Base-by-base conservation (phyloP, 2,888 invertebrate species). In the Ennomos quercinarius region DNA sequence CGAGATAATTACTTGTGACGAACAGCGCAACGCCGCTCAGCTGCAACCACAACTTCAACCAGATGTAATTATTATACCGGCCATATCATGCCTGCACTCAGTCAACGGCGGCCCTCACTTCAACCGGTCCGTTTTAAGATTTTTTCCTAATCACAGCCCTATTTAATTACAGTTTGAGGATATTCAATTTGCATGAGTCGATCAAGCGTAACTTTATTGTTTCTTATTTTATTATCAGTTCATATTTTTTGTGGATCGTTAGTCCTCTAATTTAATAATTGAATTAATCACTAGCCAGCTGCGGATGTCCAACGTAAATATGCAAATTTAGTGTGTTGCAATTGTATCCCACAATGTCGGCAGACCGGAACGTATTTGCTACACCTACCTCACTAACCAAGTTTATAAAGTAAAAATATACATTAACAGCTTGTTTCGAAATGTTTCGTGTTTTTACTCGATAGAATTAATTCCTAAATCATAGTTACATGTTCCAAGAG, bases 1-100 rank as follows among this genome's bases (percentile, higher is more conserved):
- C 68, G 82, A 78, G 83, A 87, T 91, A 89, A 91, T 90, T 89
- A 87, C 82, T 78, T 86, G 78, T 84, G 87, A 87, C 84, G 86
- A 81, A 78, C 77, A 75, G 68, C 76, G 79, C 77, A 76, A 72
- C 71, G 72, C 71, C 65, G 72, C 72, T 72, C 76, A 66, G 76
- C 78, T 76, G 80, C 71, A 67, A 69, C 70, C 63, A 63, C 68
- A 27, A 27, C 27, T 73, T 70, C 74, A 63, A 71, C 73, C 49
- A 58, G 61, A 59, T 58, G 76, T 83, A 85, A 86, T 87, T 85
- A 83, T 72, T 75, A 67, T 73, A 69, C 76, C 76, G 74, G 77
- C 73, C 78, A 76, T 77, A 71, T 74, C 72, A 73, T 72, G 77
- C 70, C 67, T 64, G 55, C 63, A 37, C 45, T 40, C 60, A 60